Conservation (phyloP, 2,113 vertebrate genomes). For the Hyla sarda region DNA sequence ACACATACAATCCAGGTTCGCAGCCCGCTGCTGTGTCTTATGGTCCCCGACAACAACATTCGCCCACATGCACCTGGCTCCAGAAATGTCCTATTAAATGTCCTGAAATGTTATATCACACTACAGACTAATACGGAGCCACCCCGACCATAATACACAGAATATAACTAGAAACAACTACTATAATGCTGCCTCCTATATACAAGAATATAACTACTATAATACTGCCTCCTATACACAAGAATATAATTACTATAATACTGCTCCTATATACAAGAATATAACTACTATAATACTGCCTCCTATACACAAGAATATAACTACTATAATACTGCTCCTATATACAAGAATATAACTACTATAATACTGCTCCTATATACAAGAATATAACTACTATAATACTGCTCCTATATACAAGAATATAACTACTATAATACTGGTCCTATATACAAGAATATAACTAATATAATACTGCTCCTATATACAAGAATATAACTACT, state of each 20-base stretch:
- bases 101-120: background rate
- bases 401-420: slow-evolving; percentile 3
- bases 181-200: too few relatives aligned
- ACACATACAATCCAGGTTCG: background rate
- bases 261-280: too few relatives aligned
- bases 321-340: background rate
- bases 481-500: slow-evolving; percentile 17
- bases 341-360: background rate
- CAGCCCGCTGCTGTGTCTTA: slow-evolving; percentile 2
- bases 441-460: background rate
- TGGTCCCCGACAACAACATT: background rate
- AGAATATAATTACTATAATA: too few relatives aligned
- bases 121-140: too few relatives aligned
- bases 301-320: too few relatives aligned
- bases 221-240: too few relatives aligned
- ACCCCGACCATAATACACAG: too few relatives aligned
- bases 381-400: background rate
- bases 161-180: too few relatives aligned
- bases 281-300: too few relatives aligned
- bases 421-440: slow-evolving; percentile 11
- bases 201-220: too few relatives aligned
- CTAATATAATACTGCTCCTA: background rate
- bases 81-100: background rate
- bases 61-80: slow-evolving; percentile 30
- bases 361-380: background rate